Percentiles rank a stretch among this genome's conserved stretches.
Evolutionary conservation across 1,140 invertebrate species (phyloP).

Genomic region (Colletes latitarsis): DNA sequence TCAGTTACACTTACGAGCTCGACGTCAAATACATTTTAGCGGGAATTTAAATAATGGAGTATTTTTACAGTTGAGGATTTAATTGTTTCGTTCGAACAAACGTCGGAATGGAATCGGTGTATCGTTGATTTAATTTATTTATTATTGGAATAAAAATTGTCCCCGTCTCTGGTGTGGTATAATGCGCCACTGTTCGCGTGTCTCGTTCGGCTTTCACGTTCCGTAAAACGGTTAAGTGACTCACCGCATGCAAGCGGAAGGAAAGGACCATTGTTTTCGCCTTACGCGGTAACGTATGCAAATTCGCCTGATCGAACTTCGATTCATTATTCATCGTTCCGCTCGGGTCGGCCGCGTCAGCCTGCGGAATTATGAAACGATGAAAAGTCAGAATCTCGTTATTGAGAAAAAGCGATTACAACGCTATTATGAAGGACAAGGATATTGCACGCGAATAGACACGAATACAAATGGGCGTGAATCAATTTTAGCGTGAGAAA

Average conservation of each 20-base stretch:
- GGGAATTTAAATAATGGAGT: too few species aligned
- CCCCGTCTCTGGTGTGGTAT: too few species aligned
- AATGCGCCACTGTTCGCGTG: neutral
- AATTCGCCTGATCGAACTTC: conserved; percentile 59
- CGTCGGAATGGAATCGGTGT: too few species aligned
- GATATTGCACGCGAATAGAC: conserved; percentile 12
- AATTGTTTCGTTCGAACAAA: too few species aligned
- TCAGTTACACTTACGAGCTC: too few species aligned
- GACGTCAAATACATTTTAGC: too few species aligned
- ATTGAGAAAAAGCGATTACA: conserved; percentile 1
- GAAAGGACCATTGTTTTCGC: conserved; percentile 48
- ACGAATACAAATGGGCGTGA: conserved; percentile 5
- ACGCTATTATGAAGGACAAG: neutral
- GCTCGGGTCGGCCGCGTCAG: conserved; percentile 48
- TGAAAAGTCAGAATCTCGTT: conserved; percentile 52
- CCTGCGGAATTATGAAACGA: conserved; percentile 55
- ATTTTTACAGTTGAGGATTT: too few species aligned
- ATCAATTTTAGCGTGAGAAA: conserved; percentile 19
- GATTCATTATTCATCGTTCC: conserved; percentile 65
- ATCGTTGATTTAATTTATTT: too few species aligned
- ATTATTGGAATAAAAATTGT: too few species aligned
- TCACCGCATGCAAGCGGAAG: conserved; percentile 12
- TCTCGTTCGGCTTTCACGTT: neutral
- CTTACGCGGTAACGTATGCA: conserved; percentile 53
- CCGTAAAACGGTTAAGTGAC: neutral